A percentile compares a stretch with the other conserved stretches of the same genome.
Conservation (phyloP, 2,888 invertebrate genomes). For the Sisyra nigra region DNA sequence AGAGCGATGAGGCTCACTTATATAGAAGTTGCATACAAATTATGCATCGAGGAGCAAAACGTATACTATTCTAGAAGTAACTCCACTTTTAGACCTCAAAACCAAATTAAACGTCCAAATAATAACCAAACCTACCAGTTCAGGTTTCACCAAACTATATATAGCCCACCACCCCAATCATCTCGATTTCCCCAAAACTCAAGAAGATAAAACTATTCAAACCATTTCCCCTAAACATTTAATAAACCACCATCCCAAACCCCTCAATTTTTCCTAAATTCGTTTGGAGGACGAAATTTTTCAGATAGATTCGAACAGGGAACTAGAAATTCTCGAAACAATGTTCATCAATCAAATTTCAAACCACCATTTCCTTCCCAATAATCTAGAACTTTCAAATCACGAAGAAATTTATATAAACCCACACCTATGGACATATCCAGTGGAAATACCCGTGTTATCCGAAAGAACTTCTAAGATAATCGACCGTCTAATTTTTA, state of each 20-base stretch:
- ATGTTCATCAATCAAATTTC: too few species aligned
- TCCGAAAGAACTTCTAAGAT: not conserved
- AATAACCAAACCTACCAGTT: not conserved
- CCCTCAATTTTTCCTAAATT: too few species aligned
- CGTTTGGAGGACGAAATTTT: too few species aligned
- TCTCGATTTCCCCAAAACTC: not conserved
- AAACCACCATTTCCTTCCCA: not conserved
- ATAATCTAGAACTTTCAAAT: not conserved
- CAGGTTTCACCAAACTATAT: not conserved
- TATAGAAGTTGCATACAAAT: slow-evolving; percentile 11
- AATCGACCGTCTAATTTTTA: too few species aligned
- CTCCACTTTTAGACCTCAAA: not conserved
- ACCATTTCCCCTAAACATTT: too few species aligned
- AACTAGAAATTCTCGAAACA: too few species aligned
- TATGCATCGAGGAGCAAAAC: slow-evolving; percentile 12
- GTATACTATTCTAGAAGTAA: not conserved
- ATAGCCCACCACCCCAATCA: not conserved
- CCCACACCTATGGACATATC: not conserved
- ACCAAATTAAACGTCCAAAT: not conserved
- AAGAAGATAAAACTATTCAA: too few species aligned
- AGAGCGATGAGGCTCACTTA: slow-evolving; percentile 13
- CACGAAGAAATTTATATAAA: not conserved
- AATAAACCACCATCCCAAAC: not conserved
- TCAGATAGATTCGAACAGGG: too few species aligned
- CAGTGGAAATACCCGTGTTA: not conserved